phyloP scores from a whole-genome alignment of 2,888 invertebrate species.

The Beris morrisii region DNA sequence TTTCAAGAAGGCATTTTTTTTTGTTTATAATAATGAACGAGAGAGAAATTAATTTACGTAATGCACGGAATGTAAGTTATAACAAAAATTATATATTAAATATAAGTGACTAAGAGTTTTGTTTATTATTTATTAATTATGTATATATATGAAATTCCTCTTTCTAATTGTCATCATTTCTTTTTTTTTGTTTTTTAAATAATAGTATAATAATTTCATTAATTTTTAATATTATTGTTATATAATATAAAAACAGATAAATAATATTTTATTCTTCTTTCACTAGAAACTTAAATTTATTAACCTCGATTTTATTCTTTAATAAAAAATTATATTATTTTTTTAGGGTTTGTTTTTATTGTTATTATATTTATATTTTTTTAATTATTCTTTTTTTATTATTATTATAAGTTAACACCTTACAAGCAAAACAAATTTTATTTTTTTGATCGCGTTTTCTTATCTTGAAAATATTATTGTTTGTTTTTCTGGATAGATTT shows the following conservation, averaged over 20 bases:
- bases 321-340: slow-evolving; percentile 4
- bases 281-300: slow-evolving; percentile 28
- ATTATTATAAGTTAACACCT: slow-evolving; percentile 17
- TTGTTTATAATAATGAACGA: background rate
- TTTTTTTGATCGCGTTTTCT: slow-evolving; percentile 2
- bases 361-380: too few relatives aligned
- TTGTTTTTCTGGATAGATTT: slow-evolving; percentile 8
- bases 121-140: slow-evolving; percentile 11
- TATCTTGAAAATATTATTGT: background rate
- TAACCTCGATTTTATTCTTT: slow-evolving; percentile 11
- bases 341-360: too few relatives aligned
- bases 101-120: slow-evolving; percentile 23
- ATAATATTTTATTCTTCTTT: slow-evolving; percentile 26
- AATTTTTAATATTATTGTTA: slow-evolving; percentile 23
- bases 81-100: slow-evolving; percentile 14
- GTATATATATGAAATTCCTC: slow-evolving; percentile 15
- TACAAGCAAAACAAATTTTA: slow-evolving; percentile 20
- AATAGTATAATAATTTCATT: background rate
- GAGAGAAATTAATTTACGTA: background rate
- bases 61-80: background rate
- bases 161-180: slow-evolving; percentile 15
- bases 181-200: background rate
- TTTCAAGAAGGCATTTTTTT: background rate
- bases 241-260: slow-evolving; percentile 29
- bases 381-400: too few relatives aligned